A percentile compares a stretch with the other conserved stretches of the same genome.
phyloP scores from a whole-genome alignment of 1,140 invertebrate genomes.

The Meloidogyne floridensis region DNA sequence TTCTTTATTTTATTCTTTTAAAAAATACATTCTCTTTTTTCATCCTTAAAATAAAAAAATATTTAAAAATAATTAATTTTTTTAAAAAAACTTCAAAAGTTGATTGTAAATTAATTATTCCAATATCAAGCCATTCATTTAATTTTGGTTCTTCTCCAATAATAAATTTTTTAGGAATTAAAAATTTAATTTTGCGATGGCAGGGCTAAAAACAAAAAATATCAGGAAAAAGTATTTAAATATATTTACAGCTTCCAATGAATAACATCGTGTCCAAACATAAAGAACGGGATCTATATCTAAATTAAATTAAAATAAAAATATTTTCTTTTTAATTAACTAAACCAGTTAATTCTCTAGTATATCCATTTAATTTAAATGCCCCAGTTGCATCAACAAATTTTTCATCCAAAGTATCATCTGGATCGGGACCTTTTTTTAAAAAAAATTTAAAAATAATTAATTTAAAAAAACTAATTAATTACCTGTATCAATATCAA shows the following conservation, averaged over 20 bases:
- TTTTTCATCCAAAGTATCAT: constrained; percentile 43
- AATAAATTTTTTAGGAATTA: background rate
- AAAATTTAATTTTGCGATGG: constrained; percentile 42
- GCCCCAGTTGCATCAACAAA: constrained; percentile 34
- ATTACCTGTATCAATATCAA: constrained; percentile 44
- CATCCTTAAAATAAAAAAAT: constrained; percentile 22
- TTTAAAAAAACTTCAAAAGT: constrained; percentile 29
- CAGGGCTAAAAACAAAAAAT: constrained; percentile 29
- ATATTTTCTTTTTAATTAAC: background rate
- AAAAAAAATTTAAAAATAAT: background rate
- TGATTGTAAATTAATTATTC: constrained; percentile 34
- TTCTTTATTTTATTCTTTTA: constrained; percentile 21
- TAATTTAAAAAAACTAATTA: constrained; percentile 17
- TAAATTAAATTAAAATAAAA: background rate
- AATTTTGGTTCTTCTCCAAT: constrained; percentile 33
- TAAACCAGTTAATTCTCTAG: constrained; percentile 36
- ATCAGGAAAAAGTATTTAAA: background rate
- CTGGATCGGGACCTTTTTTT: constrained; percentile 38
- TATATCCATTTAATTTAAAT: constrained; percentile 42
- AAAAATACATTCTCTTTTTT: constrained; percentile 44
- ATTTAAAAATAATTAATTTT: background rate
- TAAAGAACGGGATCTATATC: constrained; percentile 39
- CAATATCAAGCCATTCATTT: constrained; percentile 41
- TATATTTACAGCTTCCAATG: constrained; percentile 31
- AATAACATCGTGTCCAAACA: constrained; percentile 43